Evolutionary conservation across 2,113 vertebrate genomes (phyloP).

Genomic region (Calidris pygmaea): DNA sequence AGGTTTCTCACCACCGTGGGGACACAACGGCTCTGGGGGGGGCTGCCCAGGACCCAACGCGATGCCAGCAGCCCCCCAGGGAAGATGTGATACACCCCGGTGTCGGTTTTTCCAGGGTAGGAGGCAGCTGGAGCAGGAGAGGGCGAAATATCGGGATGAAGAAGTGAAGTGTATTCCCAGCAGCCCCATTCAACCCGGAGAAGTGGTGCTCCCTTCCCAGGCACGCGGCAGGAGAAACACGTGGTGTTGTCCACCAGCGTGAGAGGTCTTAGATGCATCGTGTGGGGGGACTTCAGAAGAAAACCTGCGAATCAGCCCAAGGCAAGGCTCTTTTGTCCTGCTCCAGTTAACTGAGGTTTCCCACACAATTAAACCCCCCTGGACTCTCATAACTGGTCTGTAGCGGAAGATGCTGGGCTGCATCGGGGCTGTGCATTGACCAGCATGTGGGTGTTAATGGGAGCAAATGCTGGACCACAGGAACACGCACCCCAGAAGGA

Average conservation of each 20-base stretch:
- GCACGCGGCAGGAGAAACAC: neutral
- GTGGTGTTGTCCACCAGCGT: neutral
- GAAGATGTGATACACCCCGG: accelerated
- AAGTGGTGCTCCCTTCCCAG: neutral
- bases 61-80: neutral
- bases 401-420: too few relatives aligned
- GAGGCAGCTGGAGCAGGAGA: neutral
- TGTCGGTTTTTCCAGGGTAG: neutral
- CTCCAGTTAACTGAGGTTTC: neutral
- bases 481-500: too few relatives aligned
- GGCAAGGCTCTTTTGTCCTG: neutral
- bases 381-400: neutral
- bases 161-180: neutral
- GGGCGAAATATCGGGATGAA: neutral
- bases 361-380: neutral
- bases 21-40: neutral
- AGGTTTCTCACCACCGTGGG: neutral
- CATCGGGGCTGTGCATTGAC: accelerated
- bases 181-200: neutral
- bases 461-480: neutral
- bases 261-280: neutral
- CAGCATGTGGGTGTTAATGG: neutral
- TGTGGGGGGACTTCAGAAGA: neutral
- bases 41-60: accelerated
- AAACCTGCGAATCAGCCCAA: neutral